Evolutionary conservation across 2,888 invertebrate species (phyloP).

Genomic region (Pseudolycoriella hygida): DNA sequence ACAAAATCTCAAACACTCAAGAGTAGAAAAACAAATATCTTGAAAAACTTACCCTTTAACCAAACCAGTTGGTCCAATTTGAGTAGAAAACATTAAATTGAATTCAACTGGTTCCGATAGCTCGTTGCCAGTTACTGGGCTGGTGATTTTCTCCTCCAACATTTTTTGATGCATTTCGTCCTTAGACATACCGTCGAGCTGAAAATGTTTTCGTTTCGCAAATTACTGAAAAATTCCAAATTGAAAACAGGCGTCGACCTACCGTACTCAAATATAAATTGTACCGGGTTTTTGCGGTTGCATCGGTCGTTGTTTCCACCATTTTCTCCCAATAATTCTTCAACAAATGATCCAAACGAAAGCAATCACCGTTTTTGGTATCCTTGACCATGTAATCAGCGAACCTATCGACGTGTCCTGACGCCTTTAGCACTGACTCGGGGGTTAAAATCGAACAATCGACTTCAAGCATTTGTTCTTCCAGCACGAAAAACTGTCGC

Average conservation of each 20-base stretch:
- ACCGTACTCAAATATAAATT: too few species aligned
- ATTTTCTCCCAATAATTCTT: conserved; percentile 85
- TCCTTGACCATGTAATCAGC: conserved; percentile 99
- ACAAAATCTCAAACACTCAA: too few species aligned
- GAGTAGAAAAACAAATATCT: too few species aligned
- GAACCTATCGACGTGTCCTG: conserved; percentile 97
- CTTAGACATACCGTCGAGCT: conserved; percentile 52
- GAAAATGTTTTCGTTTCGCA: too few species aligned
- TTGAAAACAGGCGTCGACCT: too few species aligned
- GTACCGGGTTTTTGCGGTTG: too few species aligned
- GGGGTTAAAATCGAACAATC: conserved; percentile 96
- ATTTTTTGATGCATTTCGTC: conserved; percentile 77
- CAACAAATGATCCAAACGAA: conserved; percentile 91
- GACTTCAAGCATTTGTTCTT: conserved; percentile 98
- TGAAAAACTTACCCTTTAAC: conserved; percentile 58
- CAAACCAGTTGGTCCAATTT: conserved; percentile 91
- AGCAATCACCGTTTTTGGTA: conserved; percentile 88
- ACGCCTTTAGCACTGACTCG: conserved; percentile 92
- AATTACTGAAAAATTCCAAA: too few species aligned
- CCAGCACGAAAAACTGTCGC: conserved; percentile 90
- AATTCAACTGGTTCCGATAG: conserved; percentile 93
- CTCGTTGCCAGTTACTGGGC: conserved; percentile 88
- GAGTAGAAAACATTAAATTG: conserved; percentile 97
- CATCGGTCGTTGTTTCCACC: conserved; percentile 11
- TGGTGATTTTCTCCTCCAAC: conserved; percentile 78